phyloP scores from a whole-genome alignment of 64 coral and sea anemone genomes.

The Pocillopora damicornis region DNA sequence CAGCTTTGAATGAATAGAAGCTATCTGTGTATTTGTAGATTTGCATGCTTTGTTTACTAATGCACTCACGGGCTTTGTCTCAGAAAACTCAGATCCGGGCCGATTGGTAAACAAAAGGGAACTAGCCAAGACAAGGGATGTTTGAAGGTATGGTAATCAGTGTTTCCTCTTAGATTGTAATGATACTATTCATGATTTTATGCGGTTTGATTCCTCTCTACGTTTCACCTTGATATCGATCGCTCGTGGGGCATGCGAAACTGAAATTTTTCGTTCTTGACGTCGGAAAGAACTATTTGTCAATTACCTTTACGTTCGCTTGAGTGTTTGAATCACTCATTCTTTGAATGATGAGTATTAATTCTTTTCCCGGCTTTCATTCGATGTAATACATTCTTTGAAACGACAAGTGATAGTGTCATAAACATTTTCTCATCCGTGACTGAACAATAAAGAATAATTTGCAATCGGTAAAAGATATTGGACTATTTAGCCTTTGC shows the following conservation, averaged over 20 bases:
- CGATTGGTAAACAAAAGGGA: constrained; percentile 15
- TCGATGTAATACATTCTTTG: background rate
- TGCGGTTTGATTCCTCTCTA: background rate
- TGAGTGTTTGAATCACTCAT: background rate
- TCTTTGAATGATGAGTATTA: background rate
- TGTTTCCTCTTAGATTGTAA: background rate
- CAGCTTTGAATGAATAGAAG: constrained; percentile 1
- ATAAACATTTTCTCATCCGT: background rate
- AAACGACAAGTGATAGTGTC: background rate
- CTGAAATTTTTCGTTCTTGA: too few relatives aligned
- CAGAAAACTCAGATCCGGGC: constrained; percentile 33
- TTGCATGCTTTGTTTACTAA: constrained; percentile 16
- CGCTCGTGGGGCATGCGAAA: too few relatives aligned
- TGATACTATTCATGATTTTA: background rate
- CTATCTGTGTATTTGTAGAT: constrained; percentile 14
- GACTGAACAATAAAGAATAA: constrained; percentile 3
- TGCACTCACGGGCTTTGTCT: background rate
- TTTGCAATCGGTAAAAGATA: constrained; percentile 15
- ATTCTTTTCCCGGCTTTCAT: background rate
- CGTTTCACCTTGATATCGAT: background rate
- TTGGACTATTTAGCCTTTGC: background rate
- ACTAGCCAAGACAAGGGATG: constrained; percentile 4
- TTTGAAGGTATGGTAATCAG: constrained; percentile 22
- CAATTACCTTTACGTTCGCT: too few relatives aligned
- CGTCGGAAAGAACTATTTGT: too few relatives aligned